A percentile compares a stretch with the other conserved stretches of the same genome.
phyloP scores from a whole-genome alignment of 2,113 vertebrate species.

The Climacteris rufus region DNA sequence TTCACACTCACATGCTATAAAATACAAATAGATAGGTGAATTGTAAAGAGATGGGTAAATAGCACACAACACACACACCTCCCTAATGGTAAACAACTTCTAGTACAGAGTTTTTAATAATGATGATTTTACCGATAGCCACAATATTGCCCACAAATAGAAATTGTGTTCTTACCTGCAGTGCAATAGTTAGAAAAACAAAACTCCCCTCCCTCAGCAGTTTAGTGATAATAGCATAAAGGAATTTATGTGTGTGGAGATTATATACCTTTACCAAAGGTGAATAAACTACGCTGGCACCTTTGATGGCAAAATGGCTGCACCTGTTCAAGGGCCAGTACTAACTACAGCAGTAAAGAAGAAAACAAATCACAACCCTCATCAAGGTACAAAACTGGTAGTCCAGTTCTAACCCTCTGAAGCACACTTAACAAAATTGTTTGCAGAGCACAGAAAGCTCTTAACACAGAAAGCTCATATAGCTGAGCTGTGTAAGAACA shows the following conservation, averaged over 20 bases:
- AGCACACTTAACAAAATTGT: not conserved
- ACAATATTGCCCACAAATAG: not conserved
- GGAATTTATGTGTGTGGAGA: not conserved
- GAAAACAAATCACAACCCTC: not conserved
- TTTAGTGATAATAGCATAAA: not conserved
- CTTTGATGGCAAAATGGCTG: not conserved
- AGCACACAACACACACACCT: not conserved
- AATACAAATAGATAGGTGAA: not conserved
- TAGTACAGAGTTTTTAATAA: not conserved
- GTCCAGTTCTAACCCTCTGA: not conserved
- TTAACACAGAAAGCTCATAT: not conserved
- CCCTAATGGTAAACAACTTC: not conserved
- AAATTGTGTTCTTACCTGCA: not conserved
- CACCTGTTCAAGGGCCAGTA: not conserved
- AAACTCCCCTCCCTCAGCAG: not conserved
- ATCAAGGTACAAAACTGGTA: not conserved
- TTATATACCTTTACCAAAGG: not conserved
- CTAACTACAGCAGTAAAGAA: not conserved
- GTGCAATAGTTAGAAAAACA: not conserved
- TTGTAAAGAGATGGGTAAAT: not conserved
- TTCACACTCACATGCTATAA: not conserved
- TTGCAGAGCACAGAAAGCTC: not conserved
- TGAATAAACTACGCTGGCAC: not conserved
- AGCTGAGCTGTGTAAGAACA: not conserved
- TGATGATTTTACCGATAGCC: not conserved